Evolutionary conservation across 23 tunicate genomes (phyloP), one percentile per base, ranked within the genome.

Genomic region (Aplidium turbinatum): DNA sequence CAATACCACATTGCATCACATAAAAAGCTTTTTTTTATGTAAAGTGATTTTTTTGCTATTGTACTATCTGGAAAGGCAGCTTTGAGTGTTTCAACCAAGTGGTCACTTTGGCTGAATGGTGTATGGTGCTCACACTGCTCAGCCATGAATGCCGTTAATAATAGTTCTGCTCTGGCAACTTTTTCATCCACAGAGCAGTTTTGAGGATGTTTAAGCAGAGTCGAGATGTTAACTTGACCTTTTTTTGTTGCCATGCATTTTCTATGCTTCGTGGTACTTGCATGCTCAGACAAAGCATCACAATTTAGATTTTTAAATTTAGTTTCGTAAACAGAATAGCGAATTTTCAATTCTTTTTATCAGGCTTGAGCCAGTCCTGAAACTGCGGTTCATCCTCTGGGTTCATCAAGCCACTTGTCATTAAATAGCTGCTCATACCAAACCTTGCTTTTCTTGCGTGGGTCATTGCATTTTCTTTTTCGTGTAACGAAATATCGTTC

Each of bases 111-210:
- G 23, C 25, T 35, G 50, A 65, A 65, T 9, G 48, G 72, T 65
- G 50, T 35, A 23, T 65, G 72, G 50, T 65, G 72, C 50, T n/a
- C n/a, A n/a, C n/a, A n/a, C n/a, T n/a, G n/a, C n/a, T 35, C 72
- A 65, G 50, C 72, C 48, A 65, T 18, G 24, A 35, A 65, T 36
- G 50, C 72, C 4, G 50, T 50, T 16, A 65, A 38, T 29, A 65
- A 65, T 50, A 65, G 50, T 38, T 65, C 50, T 35, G 50, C 50
- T 38, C 38, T 65, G 36, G 72, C 72, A 2, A 38, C 50, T 27
- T 65, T 60, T 60, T 60, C 67, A 4, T 60, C 36, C 36, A 60
- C 31, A 7, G 67, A 60, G n/a, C n/a, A 60, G 34, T 60, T 38
- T 25, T 26, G 35, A 25, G 67, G 21, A 5, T 60, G 30, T 60